Percentiles rank a stretch among this genome's conserved stretches.
phyloP scores from a whole-genome alignment of 2,113 vertebrate genomes.

The Periophthalmodon schlosseri region DNA sequence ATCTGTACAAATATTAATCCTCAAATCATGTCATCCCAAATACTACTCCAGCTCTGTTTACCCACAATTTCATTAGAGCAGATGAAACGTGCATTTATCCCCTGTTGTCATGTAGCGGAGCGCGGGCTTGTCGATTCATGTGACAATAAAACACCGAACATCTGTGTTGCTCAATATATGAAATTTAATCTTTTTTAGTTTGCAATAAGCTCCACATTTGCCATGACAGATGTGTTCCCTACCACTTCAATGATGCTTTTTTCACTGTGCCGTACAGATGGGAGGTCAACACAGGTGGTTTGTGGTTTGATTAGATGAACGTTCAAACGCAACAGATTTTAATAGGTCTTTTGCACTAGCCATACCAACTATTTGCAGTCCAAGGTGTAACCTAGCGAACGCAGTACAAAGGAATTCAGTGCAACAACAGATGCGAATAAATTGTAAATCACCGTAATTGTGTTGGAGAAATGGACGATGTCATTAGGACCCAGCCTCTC shows the following conservation, averaged over 20 bases:
- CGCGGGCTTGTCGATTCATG: background rate
- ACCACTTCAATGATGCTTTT: constrained; percentile 22
- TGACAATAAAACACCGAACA: constrained; percentile 30
- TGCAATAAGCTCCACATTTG: constrained; percentile 30
- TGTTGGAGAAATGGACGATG: constrained; percentile 73
- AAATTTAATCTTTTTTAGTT: constrained; percentile 35
- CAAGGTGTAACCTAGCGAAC: constrained; percentile 54
- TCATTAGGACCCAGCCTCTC: constrained; percentile 71
- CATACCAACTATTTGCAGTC: constrained; percentile 32
- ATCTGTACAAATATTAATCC: constrained; percentile 5
- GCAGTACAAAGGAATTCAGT: constrained; percentile 64
- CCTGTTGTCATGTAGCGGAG: constrained; percentile 22
- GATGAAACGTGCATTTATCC: constrained; percentile 16
- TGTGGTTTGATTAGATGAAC: constrained; percentile 33
- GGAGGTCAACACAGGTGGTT: constrained; percentile 30
- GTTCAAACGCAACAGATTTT: constrained; percentile 31
- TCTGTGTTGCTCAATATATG: constrained; percentile 50
- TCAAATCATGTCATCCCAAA: constrained; percentile 5
- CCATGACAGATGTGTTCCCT: constrained; percentile 43
- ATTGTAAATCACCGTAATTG: constrained; percentile 74
- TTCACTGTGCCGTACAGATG: constrained; percentile 22
- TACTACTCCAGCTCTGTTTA: constrained; percentile 10
- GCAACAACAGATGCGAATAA: constrained; percentile 73
- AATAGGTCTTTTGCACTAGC: constrained; percentile 31
- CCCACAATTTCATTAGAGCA: constrained; percentile 21